Percentiles rank a stretch among this genome's conserved stretches.
Evolutionary conservation across 1,140 invertebrate species (phyloP).

Genomic region (Hyles vespertilio): DNA sequence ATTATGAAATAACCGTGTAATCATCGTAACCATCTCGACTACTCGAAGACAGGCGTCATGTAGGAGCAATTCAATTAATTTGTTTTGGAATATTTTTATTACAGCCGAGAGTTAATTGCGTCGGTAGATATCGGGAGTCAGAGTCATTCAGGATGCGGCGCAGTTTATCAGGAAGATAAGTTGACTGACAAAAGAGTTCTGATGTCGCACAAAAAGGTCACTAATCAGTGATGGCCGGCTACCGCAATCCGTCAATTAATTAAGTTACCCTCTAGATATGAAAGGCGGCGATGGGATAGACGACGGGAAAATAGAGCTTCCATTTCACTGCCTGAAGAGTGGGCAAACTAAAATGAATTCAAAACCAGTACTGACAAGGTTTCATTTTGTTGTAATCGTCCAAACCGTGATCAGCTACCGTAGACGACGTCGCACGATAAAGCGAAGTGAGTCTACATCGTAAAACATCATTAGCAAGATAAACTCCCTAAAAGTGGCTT

Average conservation of each 20-base stretch:
- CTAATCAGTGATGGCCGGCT: conserved; percentile 50
- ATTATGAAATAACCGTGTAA: conserved; percentile 11
- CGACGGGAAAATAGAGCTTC: conserved; percentile 44
- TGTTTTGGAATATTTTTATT: neutral
- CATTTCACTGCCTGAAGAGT: conserved; percentile 32
- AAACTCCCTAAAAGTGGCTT: conserved; percentile 64
- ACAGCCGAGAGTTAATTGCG: too few relatives aligned
- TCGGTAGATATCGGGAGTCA: neutral
- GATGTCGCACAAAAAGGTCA: conserved; percentile 54
- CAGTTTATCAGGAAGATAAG: conserved; percentile 44
- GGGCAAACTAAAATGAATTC: conserved; percentile 22
- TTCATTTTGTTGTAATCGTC: conserved; percentile 23
- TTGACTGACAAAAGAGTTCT: conserved; percentile 58
- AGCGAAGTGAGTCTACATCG: conserved; percentile 51
- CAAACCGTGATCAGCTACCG: conserved; percentile 52
- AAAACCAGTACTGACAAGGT: conserved; percentile 27
- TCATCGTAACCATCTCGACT: conserved; percentile 3
- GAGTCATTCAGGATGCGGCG: neutral
- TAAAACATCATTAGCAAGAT: conserved; percentile 73
- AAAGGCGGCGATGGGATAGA: conserved; percentile 61
- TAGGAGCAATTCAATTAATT: neutral
- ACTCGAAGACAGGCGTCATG: conserved; percentile 6
- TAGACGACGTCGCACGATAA: conserved; percentile 62
- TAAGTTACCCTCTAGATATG: conserved; percentile 57
- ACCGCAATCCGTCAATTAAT: conserved; percentile 72